Base-by-base conservation (phyloP, 2,113 vertebrate genomes). In the Epinephelus cyanopodus region DNA sequence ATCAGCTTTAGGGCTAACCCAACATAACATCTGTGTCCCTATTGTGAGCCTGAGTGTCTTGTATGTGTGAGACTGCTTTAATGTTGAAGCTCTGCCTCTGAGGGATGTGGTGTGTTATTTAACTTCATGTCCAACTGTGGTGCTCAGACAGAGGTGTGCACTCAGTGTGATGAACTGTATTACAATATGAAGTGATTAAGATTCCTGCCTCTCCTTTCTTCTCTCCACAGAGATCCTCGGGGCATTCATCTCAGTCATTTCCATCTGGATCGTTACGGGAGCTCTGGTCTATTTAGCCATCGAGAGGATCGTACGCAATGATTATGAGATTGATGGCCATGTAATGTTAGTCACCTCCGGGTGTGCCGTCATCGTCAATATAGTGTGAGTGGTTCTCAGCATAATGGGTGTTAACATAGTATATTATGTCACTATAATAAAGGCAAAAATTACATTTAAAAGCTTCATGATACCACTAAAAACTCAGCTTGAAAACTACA, bases 191-290 rank as follows among this genome's bases (percentile, higher is more conserved):
- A 45, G 52, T 37, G 54, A 29, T 53, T 29, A 45, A 48, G 9
- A 8, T n/a, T 56, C 15, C 19, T 19, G 11, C 15, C 21, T 60
- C 10, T 4, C 17, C 39, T 6, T 15, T 48, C 23, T 7, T 50
- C 42, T 50, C 25, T 53, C 84, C 73, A 4, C 83, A 99, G 98
- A 99, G 94, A 98, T 96, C 3, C 94, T 99, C 66, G 98, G 98
- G 2, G 98, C 98, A 0, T 83, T 99, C 91, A 94, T 97, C 80
- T 99, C 98, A 0, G 97, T 97, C 79, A 88, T 99, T 54, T 99
- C 98, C 79, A 99, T 99, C 92, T 99, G 98, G 98, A 95, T 97
- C 0, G 98, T 99, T 62, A 99, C 98, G 0, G 98, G 95, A 0
- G 95, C 94, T 37, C 95, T 99, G 5, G 95, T 99, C 57, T 99